Percentiles rank a stretch among this genome's conserved stretches.
These are phyloP conservation scores for Ailuropoda melanoleuca DNA, from an alignment of 2,113 vertebrate species.

Conservation along the genomic window DNA sequence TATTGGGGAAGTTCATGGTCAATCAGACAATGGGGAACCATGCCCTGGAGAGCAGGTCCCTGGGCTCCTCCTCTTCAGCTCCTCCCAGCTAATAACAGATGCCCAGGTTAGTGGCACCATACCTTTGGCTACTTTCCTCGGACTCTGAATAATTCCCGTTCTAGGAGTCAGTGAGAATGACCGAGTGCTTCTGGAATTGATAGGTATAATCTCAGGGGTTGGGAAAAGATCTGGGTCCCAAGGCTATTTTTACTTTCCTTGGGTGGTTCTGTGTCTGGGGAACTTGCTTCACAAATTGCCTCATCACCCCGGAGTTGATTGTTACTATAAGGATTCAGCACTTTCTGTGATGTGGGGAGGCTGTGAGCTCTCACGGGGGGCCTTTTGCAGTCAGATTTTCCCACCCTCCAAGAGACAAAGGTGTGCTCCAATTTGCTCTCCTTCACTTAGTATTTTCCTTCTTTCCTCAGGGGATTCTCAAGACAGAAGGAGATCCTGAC, in stretches of 20 bases:
- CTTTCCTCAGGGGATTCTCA: background rate
- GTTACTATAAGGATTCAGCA: background rate
- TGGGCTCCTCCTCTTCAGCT: background rate
- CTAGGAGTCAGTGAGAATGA: background rate
- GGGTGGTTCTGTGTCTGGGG: background rate
- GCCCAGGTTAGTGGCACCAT: background rate
- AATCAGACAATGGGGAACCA: background rate
- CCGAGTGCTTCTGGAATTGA: background rate
- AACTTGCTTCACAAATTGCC: background rate
- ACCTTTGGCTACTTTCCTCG: background rate
- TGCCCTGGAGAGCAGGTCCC: background rate
- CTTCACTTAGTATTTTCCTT: background rate
- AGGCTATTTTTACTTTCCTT: background rate
- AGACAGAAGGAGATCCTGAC: background rate
- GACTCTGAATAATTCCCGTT: background rate
- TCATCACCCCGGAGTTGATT: too few relatives aligned
- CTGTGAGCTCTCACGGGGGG: fast-evolving
- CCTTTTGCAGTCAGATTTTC: background rate
- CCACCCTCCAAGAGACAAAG: fast-evolving
- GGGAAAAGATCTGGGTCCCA: background rate
- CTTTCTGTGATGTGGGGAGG: background rate
- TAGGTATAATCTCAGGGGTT: background rate
- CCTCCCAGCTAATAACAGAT: background rate
- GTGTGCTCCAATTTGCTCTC: background rate
- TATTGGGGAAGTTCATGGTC: background rate